These are phyloP conservation scores for Ailuropoda melanoleuca DNA, from an alignment of 2,113 vertebrate species.

Conservation along the genomic window DNA sequence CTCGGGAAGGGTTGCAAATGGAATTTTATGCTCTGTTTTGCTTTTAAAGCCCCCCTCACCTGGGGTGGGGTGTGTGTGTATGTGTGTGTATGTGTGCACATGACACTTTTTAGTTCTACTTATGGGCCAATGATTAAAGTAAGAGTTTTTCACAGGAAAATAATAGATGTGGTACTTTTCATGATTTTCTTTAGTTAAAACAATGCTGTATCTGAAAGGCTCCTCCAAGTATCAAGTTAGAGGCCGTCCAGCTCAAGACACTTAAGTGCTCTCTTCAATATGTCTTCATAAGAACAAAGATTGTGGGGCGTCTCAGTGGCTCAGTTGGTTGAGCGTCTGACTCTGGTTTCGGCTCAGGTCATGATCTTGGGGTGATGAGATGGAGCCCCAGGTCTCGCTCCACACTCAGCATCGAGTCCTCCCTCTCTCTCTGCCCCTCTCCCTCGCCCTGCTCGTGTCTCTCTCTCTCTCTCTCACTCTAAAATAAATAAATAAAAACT, in stretches of 20 bases:
- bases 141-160: not conserved
- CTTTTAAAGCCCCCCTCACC: not conserved
- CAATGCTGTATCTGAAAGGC: not conserved
- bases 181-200: not conserved
- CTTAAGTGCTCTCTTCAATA: not conserved
- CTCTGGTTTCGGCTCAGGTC: not conserved
- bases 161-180: not conserved
- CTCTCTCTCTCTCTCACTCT: not conserved
- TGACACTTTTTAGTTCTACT: not conserved
- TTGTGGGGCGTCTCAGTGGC: not conserved
- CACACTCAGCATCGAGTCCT: not conserved
- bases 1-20: not conserved
- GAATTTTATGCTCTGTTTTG: not conserved
- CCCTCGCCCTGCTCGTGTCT: not conserved
- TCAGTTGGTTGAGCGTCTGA: not conserved
- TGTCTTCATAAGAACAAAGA: not conserved
- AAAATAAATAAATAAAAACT: not conserved
- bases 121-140: not conserved
- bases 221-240: not conserved
- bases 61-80: not conserved
- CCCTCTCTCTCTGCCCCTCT: not conserved
- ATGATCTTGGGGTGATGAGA: not conserved
- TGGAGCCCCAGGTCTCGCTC: not conserved
- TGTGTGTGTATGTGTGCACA: not conserved
- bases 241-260: not conserved